Evolutionary conservation across 2,797 vertebrate species (phyloP), one percentile per base, ranked within the genome.

Genomic region (Pseudochirops corinnae): DNA sequence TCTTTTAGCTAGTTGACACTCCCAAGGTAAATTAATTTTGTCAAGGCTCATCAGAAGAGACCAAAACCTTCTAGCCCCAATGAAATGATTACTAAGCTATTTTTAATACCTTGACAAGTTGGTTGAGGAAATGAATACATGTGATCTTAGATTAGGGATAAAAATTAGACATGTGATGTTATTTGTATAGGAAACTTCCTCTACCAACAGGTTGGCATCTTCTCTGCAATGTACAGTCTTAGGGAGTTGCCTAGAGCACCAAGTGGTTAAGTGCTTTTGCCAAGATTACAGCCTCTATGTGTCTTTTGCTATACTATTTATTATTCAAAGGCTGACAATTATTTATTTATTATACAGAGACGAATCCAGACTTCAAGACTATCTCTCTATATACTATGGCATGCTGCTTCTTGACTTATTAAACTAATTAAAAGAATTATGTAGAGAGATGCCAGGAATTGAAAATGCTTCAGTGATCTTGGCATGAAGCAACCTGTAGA

Each of bases 401-500:
- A 46, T 21, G 18, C 6, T 24, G 7, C 2, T 82, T 82, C 67
- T 39, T 82, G n/a, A 39, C 21, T 74, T 82, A 24, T 82, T 10
- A 21, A 82, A 21, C 7, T 82, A 82, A 82, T 82, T 82, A 82
- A 93, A 52, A 93, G 91, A 91, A 28, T 31, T 93, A 74, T 58
- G 29, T 93, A 96, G 14, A 53, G 10, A 24, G 33, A 29, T 46
- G 90, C 12, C 29, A 56, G 91, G n/a, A 26, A 13, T 53, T 60
- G 5, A 29, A 62, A 50, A 74, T 90, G 39, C 29, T 95, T 52
- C 46, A 60, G 92, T 5, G 58, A 46, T 53, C 0, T 0, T 46
- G 18, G 0, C 2, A 13, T 0, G 0, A 29, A 46, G 62, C 60
- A 21, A 91, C 24, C 55, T 29, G 50, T 18, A 56, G 12, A 90